A percentile compares a stretch with the other conserved stretches of the same genome.
Evolutionary conservation across 2,113 vertebrate genomes (phyloP).

Genomic region (Pseudorectes ferrugineus): DNA sequence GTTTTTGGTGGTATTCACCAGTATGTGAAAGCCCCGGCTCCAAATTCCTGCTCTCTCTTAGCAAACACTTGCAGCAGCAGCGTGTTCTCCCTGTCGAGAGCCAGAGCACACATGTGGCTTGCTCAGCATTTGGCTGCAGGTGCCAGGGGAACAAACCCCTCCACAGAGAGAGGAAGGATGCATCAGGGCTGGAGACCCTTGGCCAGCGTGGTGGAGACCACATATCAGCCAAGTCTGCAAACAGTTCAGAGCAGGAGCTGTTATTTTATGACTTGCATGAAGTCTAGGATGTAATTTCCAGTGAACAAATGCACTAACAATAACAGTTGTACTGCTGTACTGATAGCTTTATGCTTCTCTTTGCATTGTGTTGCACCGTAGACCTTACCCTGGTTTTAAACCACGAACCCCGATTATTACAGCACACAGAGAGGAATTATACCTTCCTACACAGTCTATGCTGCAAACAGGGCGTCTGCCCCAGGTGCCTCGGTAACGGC

Average conservation of each 20-base stretch:
- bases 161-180: neutral
- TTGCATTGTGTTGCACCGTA: neutral
- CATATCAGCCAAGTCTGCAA: neutral
- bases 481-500: neutral
- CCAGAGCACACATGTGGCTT: fast-evolving
- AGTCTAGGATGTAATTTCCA: neutral
- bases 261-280: neutral
- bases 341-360: neutral
- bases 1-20: neutral
- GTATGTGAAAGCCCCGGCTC: fast-evolving
- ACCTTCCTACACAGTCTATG: neutral
- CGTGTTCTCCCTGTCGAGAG: fast-evolving
- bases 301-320: neutral
- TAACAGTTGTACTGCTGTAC: neutral
- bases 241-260: neutral
- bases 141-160: neutral
- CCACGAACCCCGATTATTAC: neutral
- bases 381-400: neutral
- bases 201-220: fast-evolving
- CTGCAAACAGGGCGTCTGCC: neutral
- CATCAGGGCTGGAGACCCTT: neutral
- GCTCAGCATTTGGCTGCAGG: fast-evolving
- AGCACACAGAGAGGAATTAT: neutral
- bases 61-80: neutral
- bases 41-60: neutral